These are phyloP conservation scores for Parnassius smintheus DNA, from an alignment of 2,888 invertebrate genomes.

Conservation along the genomic window DNA sequence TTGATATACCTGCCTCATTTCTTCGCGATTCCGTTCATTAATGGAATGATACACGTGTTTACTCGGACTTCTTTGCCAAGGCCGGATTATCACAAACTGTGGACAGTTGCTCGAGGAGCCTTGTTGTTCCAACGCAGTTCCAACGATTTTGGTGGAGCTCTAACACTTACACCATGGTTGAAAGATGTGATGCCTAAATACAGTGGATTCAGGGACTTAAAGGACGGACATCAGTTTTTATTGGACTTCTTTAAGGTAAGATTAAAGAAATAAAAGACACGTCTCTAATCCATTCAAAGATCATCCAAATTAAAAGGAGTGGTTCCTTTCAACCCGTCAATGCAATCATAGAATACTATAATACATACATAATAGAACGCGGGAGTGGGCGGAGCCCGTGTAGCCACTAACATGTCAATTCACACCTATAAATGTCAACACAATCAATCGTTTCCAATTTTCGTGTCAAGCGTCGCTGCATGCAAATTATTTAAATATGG, in stretches of 20 bases:
- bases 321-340: no score
- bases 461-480: no score
- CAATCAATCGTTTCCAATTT: no score
- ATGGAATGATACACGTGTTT: slow-evolving; percentile 80
- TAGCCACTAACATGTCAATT: no score
- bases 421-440: no score
- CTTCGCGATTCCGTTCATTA: slow-evolving; percentile 77
- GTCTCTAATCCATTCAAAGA: no score
- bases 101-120: slow-evolving; percentile 61
- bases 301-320: no score
- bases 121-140: slow-evolving; percentile 78
- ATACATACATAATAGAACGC: no score
- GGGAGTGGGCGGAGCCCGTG: no score
- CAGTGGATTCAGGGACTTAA: slow-evolving; percentile 77
- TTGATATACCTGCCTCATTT: slow-evolving; percentile 75
- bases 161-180: slow-evolving; percentile 82
- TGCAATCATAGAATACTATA: no score
- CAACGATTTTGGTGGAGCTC: slow-evolving; percentile 82
- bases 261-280: no score
- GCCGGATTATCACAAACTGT: slow-evolving; percentile 71
- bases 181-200: slow-evolving; percentile 80
- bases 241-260: slow-evolving; percentile 76
- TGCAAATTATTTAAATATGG: no score
- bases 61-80: slow-evolving; percentile 74
- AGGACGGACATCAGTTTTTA: slow-evolving; percentile 69